Conservation (phyloP, 2,113 vertebrate genomes). For the Alethe castanea region DNA sequence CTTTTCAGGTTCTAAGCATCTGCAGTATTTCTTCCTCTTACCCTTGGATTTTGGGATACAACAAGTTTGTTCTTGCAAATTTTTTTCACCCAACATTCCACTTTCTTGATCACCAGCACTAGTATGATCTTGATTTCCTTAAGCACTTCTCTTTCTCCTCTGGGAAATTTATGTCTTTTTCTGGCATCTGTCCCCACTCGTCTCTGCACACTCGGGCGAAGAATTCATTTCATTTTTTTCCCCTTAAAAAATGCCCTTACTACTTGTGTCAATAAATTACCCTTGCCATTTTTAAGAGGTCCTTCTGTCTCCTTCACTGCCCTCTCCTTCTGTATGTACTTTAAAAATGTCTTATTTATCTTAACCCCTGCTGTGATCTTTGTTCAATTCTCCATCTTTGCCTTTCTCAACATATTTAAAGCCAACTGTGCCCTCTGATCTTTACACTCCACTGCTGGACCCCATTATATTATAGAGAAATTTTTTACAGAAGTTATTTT, state of each 20-base stretch:
- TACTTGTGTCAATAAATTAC: slow-evolving; percentile 51
- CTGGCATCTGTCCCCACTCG: slow-evolving; percentile 30
- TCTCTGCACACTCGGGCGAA: slow-evolving; percentile 3
- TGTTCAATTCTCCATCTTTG: not conserved
- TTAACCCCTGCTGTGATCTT: slow-evolving; percentile 2
- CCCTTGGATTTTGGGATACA: not conserved
- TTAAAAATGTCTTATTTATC: slow-evolving; percentile 45
- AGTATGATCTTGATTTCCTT: slow-evolving; percentile 28
- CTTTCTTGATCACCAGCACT: not conserved
- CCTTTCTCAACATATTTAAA: not conserved
- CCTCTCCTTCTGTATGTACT: not conserved
- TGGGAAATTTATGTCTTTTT: slow-evolving; percentile 43
- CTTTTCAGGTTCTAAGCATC: not conserved
- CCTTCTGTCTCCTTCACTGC: slow-evolving; percentile 38
- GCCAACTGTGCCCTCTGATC: not conserved
- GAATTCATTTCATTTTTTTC: not conserved
- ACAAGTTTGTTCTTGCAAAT: not conserved
- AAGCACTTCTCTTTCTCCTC: slow-evolving; percentile 3
- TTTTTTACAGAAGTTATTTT: not conserved
- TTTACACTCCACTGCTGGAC: not conserved
- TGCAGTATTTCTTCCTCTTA: not conserved
- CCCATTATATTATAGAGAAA: not conserved
- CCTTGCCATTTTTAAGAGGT: slow-evolving; percentile 40
- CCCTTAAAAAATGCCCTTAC: slow-evolving; percentile 17
- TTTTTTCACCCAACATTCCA: not conserved